These are phyloP conservation scores for Pheosia gnoma DNA, from an alignment of 2,888 invertebrate species.

Conservation along the genomic window DNA sequence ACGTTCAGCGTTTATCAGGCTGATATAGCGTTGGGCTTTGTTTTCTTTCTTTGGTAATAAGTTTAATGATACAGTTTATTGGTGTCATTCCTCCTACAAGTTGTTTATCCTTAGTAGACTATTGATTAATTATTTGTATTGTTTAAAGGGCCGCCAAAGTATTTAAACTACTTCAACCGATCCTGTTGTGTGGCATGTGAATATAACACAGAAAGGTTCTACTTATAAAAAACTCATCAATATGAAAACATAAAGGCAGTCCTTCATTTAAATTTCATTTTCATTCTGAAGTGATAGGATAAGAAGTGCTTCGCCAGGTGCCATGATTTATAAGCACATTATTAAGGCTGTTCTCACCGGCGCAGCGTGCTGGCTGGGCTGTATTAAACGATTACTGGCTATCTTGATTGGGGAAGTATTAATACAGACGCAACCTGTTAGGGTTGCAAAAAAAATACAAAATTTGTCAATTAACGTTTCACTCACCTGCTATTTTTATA, in stretches of 20 bases:
- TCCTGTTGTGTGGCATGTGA: too few relatives aligned
- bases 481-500: too few relatives aligned
- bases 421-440: background rate
- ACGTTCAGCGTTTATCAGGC: slow-evolving; percentile 31
- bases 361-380: background rate
- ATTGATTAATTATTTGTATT: background rate
- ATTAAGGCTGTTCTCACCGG: background rate
- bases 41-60: slow-evolving; percentile 26
- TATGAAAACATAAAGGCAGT: slow-evolving; percentile 1
- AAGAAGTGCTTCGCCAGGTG: background rate
- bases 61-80: slow-evolving; percentile 33
- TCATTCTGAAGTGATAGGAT: slow-evolving; percentile 7
- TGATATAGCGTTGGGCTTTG: slow-evolving; percentile 19
- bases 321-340: slow-evolving; percentile 2
- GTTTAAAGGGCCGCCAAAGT: background rate
- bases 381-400: slow-evolving; percentile 3
- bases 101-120: background rate
- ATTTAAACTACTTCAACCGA: too few relatives aligned
- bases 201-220: too few relatives aligned
- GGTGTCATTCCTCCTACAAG: background rate
- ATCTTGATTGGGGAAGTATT: slow-evolving; percentile 10
- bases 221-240: background rate
- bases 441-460: background rate
- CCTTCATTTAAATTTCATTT: slow-evolving; percentile 15
- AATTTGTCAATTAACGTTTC: too few relatives aligned